A percentile compares a stretch with the other conserved stretches of the same genome.
Evolutionary conservation across 1,140 invertebrate genomes (phyloP).

Genomic region (Leucophenga varia): DNA sequence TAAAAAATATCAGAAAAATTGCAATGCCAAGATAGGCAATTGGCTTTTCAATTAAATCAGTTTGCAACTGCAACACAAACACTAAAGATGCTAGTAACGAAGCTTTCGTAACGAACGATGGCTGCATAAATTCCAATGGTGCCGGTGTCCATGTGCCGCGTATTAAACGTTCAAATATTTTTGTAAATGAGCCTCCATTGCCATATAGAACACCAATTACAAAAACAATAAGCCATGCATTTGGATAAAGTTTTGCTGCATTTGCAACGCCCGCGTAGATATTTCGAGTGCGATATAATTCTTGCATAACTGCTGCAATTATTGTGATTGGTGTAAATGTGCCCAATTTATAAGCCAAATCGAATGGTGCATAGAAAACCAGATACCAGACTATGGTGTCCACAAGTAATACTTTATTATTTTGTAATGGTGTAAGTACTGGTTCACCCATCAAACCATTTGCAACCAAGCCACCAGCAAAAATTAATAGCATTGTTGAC

Average conservation of each 20-base stretch:
- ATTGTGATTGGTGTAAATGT: conserved; percentile 96
- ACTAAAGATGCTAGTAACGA: too few species aligned
- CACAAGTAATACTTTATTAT: conserved; percentile 86
- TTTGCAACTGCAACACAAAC: too few species aligned
- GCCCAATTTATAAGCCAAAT: conserved; percentile 92
- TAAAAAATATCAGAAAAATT: too few species aligned
- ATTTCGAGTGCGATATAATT: conserved; percentile 96
- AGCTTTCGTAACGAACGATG: too few species aligned
- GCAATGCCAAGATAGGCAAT: too few species aligned
- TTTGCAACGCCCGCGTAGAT: conserved; percentile 96
- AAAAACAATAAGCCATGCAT: conserved; percentile 95
- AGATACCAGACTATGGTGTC: conserved; percentile 94
- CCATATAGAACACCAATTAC: conserved; percentile 95
- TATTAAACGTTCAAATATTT: conserved; percentile 86
- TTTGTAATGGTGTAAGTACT: conserved; percentile 90
- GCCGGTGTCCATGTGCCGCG: conserved; percentile 97
- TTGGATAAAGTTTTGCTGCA: conserved; percentile 95
- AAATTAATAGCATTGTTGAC: conserved; percentile 97
- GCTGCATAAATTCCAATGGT: conserved; percentile 98
- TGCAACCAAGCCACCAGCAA: conserved; percentile 92
- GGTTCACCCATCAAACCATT: conserved; percentile 95
- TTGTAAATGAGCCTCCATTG: conserved; percentile 91
- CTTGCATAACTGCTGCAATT: conserved; percentile 90
- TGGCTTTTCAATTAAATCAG: too few species aligned
- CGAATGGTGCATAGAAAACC: conserved; percentile 98